phyloP scores from a whole-genome alignment of 2,888 invertebrate genomes.

The Bursaphelenchus okinawaensis region DNA sequence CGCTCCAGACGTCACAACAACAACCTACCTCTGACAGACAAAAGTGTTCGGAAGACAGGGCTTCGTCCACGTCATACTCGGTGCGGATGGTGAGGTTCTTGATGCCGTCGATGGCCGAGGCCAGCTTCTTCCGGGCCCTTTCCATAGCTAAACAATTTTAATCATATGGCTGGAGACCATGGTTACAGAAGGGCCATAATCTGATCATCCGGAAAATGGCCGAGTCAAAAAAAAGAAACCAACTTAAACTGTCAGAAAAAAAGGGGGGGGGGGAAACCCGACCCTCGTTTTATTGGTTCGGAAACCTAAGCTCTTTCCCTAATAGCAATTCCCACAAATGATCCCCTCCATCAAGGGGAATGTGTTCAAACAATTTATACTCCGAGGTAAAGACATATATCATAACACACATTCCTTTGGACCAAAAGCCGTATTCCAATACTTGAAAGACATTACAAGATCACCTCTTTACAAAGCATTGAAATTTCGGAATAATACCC shows the following conservation, averaged over 20 bases:
- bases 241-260: neutral
- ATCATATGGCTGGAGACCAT: neutral
- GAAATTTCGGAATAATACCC: too few relatives aligned
- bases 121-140: constrained; percentile 40
- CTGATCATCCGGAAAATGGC: neutral
- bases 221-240: neutral
- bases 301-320: neutral
- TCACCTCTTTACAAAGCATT: too few relatives aligned
- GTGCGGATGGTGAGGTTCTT: constrained; percentile 21
- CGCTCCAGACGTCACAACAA: constrained; percentile 74
- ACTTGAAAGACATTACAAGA: too few relatives aligned
- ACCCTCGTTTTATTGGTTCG: neutral
- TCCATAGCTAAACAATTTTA: constrained; percentile 27
- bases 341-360: neutral
- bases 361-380: neutral
- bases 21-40: constrained; percentile 36
- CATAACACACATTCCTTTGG: too few relatives aligned
- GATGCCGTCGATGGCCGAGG: constrained; percentile 54
- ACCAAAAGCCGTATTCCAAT: too few relatives aligned
- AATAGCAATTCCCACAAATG: neutral
- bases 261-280: neutral
- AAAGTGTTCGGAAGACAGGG: constrained; percentile 41
- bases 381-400: too few relatives aligned
- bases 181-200: neutral
- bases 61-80: constrained; percentile 36